Base-by-base conservation (phyloP, 1,140 invertebrate genomes). In the Formica exsecta region DNA sequence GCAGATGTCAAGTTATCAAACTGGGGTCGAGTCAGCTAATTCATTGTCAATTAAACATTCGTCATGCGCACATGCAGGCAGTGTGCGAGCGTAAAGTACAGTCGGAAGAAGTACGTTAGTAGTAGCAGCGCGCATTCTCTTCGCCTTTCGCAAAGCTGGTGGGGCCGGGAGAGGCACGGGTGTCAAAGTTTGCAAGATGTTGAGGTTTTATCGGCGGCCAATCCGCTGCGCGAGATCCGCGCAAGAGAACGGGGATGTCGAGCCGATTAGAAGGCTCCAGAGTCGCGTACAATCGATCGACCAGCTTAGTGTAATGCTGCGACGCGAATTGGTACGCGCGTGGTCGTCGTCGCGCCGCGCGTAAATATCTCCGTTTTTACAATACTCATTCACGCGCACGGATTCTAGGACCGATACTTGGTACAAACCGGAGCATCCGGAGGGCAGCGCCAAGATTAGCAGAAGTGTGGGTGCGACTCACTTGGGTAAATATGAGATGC, bases 151-250 rank as follows among this genome's bases (percentile, higher is more conserved):
- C 29, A 29, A 32, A 32, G 32, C 3, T 59, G 41, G 54, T 76
- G 36, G 54, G 64, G n/a, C 16, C 2, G 38, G 3, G 29, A 41
- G n/a, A 29, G 80, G 16, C 25, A 41, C 13, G 54, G 5, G 36
- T 79, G 22, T 73, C 36, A 22, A 76, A 87, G 70, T 87, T 80
- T 79, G n/a, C n/a, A 13, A 51, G 41, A 66, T 68, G 62, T 25
- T 19, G 22, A 41, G 48, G 62, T 29, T 62, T 90, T 87, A 89
- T 89, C 59, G 59, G 0, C 59, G n/a, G 48, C 86, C 86, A 89
- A 90, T 90, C 81, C 51, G 29, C 11, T 70, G 74, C 48, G 61
- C 13, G 51, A 48, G 62, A 48, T 61, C 76, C 44, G 25, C 2
- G 19, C 48, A 16, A 51, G 48, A 51, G 16, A 16, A 74, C 38